These are phyloP conservation scores for Drosophila eugracilis DNA, from an alignment of 1,140 invertebrate genomes.

Conservation along the genomic window DNA sequence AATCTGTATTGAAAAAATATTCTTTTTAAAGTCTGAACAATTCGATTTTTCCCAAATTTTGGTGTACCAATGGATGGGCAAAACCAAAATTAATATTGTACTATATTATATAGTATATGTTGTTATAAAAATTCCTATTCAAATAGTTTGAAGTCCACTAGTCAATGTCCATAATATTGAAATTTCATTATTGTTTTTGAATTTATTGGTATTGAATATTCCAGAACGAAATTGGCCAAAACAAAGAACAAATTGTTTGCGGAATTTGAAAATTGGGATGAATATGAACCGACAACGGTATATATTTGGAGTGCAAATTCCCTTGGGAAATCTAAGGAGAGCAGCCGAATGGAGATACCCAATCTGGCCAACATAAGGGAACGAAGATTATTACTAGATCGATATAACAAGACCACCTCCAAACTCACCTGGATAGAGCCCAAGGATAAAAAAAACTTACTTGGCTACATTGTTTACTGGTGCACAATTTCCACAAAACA, in stretches of 20 bases:
- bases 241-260: not conserved
- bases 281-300: not conserved
- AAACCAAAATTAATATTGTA: too few species aligned
- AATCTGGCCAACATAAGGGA: not conserved
- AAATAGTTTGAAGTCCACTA: too few species aligned
- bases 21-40: too few species aligned
- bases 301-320: conserved; percentile 25
- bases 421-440: conserved; percentile 19
- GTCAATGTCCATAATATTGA: too few species aligned
- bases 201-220: too few species aligned
- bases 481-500: conserved; percentile 2
- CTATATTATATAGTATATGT: too few species aligned
- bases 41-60: too few species aligned
- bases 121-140: too few species aligned
- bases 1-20: too few species aligned
- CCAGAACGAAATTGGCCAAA: not conserved
- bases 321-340: conserved; percentile 6
- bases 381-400: not conserved
- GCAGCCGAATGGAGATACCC: conserved; percentile 19
- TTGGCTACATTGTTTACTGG: conserved; percentile 38
- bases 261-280: not conserved
- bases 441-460: not conserved
- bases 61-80: too few species aligned
- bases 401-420: not conserved
- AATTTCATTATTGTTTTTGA: too few species aligned